Conservation (phyloP, 1,140 invertebrate genomes). For the Temnothorax longispinosus region DNA sequence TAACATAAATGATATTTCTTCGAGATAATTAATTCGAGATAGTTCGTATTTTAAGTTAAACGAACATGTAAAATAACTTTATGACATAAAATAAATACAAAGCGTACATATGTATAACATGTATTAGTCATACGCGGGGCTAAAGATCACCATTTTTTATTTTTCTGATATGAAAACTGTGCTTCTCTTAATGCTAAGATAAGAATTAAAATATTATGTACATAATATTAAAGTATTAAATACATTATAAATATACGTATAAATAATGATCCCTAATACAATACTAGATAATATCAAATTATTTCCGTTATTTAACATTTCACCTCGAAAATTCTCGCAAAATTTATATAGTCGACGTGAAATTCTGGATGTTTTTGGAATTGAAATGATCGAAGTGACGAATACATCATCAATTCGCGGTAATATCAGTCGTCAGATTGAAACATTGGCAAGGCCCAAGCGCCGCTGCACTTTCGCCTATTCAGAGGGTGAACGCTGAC, state of each 20-base stretch:
- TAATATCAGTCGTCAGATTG: constrained; percentile 1
- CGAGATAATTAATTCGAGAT: constrained; percentile 1
- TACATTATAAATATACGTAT: not conserved
- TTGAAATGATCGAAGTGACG: not conserved
- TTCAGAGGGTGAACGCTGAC: too few species aligned
- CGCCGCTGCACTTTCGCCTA: not conserved
- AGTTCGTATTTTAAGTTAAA: not conserved
- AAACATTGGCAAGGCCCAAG: not conserved
- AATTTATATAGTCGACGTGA: not conserved
- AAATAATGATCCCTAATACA: not conserved
- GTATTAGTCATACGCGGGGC: not conserved
- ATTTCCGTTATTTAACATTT: not conserved
- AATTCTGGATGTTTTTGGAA: not conserved
- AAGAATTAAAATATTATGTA: not conserved
- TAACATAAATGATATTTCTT: constrained; percentile 32
- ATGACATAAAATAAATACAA: not conserved
- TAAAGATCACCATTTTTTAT: not conserved
- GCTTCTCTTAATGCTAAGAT: not conserved
- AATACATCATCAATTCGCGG: not conserved
- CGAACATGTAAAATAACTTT: constrained; percentile 5
- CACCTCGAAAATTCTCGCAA: not conserved
- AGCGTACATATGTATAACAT: not conserved
- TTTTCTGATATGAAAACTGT: not conserved
- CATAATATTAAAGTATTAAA: not conserved
- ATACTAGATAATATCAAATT: not conserved